Conservation (phyloP, 2,113 vertebrate species). For the Todiramphus saurophagus region DNA sequence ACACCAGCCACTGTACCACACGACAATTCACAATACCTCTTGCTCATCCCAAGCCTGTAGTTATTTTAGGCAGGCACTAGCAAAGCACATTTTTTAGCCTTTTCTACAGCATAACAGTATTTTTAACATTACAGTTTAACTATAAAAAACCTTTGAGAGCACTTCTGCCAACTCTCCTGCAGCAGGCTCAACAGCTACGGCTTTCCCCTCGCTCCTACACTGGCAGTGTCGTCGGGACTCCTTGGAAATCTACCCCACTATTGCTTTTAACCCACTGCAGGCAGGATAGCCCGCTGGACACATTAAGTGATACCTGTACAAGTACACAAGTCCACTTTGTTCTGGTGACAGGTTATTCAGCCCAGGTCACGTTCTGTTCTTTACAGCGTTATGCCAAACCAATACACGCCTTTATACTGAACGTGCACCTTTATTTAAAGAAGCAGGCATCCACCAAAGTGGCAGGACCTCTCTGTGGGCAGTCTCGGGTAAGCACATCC, state of each 20-base stretch:
- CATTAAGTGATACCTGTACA: rapidly evolving
- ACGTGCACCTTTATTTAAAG: rapidly evolving
- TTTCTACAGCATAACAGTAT: background rate
- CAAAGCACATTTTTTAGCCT: background rate
- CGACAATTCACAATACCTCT: background rate
- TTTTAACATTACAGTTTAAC: background rate
- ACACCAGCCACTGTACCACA: rapidly evolving
- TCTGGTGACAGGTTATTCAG: rapidly evolving
- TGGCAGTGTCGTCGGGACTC: rapidly evolving
- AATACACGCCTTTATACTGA: rapidly evolving
- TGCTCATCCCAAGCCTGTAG: background rate
- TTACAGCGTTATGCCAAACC: rapidly evolving
- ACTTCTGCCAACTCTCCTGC: background rate
- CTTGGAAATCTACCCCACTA: background rate
- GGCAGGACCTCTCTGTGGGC: rapidly evolving
- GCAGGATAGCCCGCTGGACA: rapidly evolving
- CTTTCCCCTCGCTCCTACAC: background rate
- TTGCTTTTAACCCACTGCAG: rapidly evolving
- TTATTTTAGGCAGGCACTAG: background rate
- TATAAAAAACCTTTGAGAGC: background rate
- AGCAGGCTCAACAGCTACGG: background rate
- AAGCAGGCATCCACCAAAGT: rapidly evolving
- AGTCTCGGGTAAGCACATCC: rapidly evolving
- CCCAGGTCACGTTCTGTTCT: background rate
- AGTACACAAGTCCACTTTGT: rapidly evolving